Conservation (phyloP, 1,140 invertebrate species). For the Conus ventricosus region DNA sequence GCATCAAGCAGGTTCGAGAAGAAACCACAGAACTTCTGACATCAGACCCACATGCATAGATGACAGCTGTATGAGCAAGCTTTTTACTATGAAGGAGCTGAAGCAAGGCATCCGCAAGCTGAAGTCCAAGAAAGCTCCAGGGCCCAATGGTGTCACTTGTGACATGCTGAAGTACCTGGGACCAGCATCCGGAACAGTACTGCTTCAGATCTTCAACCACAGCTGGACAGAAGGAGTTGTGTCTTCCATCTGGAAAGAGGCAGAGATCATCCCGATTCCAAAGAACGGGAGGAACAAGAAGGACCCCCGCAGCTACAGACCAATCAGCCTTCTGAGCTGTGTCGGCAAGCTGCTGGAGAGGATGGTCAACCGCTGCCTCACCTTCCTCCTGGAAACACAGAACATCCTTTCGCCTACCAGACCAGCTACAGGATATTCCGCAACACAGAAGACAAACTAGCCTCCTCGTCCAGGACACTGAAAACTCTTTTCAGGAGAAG, state of each 20-base stretch:
- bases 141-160: constrained; percentile 38
- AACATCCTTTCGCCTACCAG: constrained; percentile 25
- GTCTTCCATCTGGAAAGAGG: too few relatives aligned
- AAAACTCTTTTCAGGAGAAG: constrained; percentile 27
- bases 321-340: constrained; percentile 41
- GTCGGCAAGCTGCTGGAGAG: constrained; percentile 23
- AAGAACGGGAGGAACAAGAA: constrained; percentile 41
- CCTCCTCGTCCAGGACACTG: constrained; percentile 28
- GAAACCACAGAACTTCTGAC: not conserved
- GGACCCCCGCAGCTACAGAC: constrained; percentile 33
- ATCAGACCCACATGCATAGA: not conserved
- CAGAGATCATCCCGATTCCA: constrained; percentile 29
- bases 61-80: not conserved
- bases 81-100: not conserved
- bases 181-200: not conserved
- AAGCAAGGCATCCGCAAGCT: not conserved
- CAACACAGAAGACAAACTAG: constrained; percentile 31
- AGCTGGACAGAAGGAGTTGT: constrained; percentile 31
- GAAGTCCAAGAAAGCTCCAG: constrained; percentile 36
- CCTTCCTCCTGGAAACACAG: constrained; percentile 14
- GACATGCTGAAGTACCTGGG: constrained; percentile 40
- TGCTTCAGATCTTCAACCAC: constrained; percentile 45
- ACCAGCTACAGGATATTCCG: constrained; percentile 23
- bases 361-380: constrained; percentile 12
- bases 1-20: not conserved